phyloP scores from a whole-genome alignment of 2,888 invertebrate genomes.

The Oeneis ivallda region DNA sequence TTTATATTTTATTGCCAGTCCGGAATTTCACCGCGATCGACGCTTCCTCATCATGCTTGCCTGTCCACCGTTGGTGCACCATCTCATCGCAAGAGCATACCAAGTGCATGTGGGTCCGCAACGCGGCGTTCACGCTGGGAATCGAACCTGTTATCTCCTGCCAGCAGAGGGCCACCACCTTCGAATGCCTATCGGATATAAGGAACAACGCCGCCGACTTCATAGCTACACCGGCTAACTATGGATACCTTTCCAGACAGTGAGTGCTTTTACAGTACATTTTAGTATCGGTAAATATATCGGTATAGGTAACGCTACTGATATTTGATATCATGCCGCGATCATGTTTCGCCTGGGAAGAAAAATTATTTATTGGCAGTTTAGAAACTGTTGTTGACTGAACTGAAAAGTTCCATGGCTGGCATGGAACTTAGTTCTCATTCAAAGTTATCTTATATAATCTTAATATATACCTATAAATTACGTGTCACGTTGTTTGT shows the following conservation, averaged over 20 bases:
- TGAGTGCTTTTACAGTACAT: conserved; percentile 55
- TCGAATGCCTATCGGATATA: conserved; percentile 81
- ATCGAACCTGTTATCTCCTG: conserved; percentile 83
- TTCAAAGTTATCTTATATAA: too few species aligned
- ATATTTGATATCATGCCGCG: too few species aligned
- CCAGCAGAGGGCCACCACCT: conserved; percentile 62
- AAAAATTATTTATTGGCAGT: background rate
- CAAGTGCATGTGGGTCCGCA: conserved; percentile 83
- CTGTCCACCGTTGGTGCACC: conserved; percentile 83
- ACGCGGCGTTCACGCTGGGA: conserved; percentile 79
- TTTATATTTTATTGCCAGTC: conserved; percentile 48
- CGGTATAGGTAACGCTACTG: background rate
- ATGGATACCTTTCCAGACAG: conserved; percentile 84
- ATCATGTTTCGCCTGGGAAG: too few species aligned
- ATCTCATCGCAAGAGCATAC: conserved; percentile 70
- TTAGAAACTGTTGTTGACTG: too few species aligned
- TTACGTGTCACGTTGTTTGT: too few species aligned
- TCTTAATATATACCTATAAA: too few species aligned
- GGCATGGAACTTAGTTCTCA: too few species aligned
- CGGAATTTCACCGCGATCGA: conserved; percentile 55
- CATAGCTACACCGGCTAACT: conserved; percentile 83
- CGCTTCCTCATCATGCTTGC: conserved; percentile 54
- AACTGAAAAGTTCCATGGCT: too few species aligned
- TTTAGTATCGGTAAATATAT: background rate
- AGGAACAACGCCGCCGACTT: conserved; percentile 78